Conservation (phyloP, 2,113 vertebrate genomes). For the Lethenteron reissneri region DNA sequence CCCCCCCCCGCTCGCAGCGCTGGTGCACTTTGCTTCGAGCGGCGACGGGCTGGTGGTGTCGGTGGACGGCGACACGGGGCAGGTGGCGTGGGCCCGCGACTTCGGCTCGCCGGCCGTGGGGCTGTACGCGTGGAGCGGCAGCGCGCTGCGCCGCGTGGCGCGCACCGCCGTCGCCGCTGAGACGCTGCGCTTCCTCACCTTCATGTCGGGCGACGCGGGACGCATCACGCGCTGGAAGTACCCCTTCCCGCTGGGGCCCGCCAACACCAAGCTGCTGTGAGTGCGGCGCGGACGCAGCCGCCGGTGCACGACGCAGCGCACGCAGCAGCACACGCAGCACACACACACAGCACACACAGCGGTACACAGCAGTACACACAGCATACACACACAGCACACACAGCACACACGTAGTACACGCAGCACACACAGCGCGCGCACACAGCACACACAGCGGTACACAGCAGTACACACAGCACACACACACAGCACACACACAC, state of each 20-base stretch:
- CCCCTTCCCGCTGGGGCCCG: constrained; percentile 35
- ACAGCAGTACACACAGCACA: too few relatives aligned
- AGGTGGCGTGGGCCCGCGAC: constrained; percentile 72
- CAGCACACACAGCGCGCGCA: too few relatives aligned
- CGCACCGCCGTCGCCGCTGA: constrained; percentile 70
- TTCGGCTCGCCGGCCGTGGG: constrained; percentile 57
- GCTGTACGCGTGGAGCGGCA: constrained; percentile 61
- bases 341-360: too few relatives aligned
- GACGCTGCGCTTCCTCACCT: constrained; percentile 66
- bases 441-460: too few relatives aligned
- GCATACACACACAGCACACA: too few relatives aligned
- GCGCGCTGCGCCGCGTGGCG: constrained; percentile 46
- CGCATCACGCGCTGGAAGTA: constrained; percentile 47
- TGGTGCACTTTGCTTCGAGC: constrained; percentile 62
- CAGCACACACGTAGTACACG: too few relatives aligned
- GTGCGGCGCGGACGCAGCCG: constrained; percentile 12
- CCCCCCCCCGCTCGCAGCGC: constrained; percentile 25
- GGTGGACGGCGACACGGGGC: constrained; percentile 48
- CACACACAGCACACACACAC: too few relatives aligned
- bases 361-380: too few relatives aligned
- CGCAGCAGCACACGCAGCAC: too few relatives aligned
- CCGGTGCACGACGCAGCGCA: too few relatives aligned
- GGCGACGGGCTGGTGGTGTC: constrained; percentile 73
- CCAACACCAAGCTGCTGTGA: constrained; percentile 53
- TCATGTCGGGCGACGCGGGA: constrained; percentile 40